A percentile compares a stretch with the other conserved stretches of the same genome.
Evolutionary conservation across 2,888 invertebrate genomes (phyloP).

Genomic region (Andrena minutula): DNA sequence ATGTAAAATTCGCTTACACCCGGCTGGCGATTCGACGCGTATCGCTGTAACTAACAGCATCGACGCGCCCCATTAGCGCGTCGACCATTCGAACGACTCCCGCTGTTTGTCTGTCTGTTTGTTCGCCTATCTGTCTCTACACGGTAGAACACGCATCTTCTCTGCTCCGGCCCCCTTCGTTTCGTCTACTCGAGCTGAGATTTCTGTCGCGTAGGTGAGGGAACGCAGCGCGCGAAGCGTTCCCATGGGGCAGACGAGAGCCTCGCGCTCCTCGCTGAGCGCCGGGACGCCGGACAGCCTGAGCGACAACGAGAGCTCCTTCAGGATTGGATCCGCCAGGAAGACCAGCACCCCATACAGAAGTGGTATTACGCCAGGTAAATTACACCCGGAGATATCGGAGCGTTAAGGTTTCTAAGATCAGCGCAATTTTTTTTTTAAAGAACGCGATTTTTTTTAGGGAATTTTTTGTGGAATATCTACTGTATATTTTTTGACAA

Average conservation of each 20-base stretch:
- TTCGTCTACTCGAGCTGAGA: constrained; percentile 9
- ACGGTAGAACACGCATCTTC: constrained; percentile 22
- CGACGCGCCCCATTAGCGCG: constrained; percentile 19
- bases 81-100: constrained; percentile 27
- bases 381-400: background rate
- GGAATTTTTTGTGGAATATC: too few relatives aligned
- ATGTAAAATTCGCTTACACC: background rate
- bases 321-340: constrained; percentile 88
- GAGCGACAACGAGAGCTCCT: constrained; percentile 94
- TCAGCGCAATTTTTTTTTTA: too few relatives aligned
- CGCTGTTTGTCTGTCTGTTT: constrained; percentile 34
- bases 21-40: background rate
- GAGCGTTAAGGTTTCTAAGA: background rate
- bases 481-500: too few relatives aligned
- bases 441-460: too few relatives aligned
- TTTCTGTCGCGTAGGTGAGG: constrained; percentile 89
- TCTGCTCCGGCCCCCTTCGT: background rate
- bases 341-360: constrained; percentile 89
- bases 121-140: constrained; percentile 34
- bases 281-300: constrained; percentile 96
- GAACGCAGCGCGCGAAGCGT: constrained; percentile 96
- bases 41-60: constrained; percentile 19
- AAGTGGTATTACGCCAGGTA: constrained; percentile 90
- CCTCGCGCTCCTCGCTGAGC: constrained; percentile 92
- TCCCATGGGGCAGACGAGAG: constrained; percentile 92